Conservation (phyloP, 2,888 invertebrate genomes). For the Yponomeuta cagnagella region DNA sequence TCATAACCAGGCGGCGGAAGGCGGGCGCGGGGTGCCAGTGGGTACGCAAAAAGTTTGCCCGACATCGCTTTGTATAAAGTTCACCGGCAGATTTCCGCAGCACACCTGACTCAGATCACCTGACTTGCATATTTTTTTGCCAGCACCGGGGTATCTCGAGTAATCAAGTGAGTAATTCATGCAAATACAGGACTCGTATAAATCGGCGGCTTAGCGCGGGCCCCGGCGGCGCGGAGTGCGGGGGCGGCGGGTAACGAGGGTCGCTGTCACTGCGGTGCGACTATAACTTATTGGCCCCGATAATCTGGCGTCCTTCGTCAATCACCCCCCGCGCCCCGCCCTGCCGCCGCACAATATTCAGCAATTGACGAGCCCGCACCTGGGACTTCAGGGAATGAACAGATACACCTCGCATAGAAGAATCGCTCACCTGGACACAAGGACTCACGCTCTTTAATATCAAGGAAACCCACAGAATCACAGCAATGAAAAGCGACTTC, state of each 20-base stretch:
- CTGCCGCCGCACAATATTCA: neutral
- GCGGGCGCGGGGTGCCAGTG: neutral
- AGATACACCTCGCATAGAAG: neutral
- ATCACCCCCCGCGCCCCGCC: neutral
- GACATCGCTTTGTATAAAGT: neutral
- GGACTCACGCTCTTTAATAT: no score
- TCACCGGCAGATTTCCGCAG: neutral
- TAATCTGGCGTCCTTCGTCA: slow-evolving; percentile 7
- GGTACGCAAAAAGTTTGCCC: slow-evolving; percentile 2
- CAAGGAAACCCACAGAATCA: no score
- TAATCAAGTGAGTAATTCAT: neutral
- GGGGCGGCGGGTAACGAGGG: neutral
- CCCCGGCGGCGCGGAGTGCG: neutral
- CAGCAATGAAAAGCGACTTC: neutral
- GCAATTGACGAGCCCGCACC: neutral
- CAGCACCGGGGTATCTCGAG: neutral
- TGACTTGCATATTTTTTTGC: slow-evolving; percentile 1
- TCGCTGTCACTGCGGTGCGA: neutral
- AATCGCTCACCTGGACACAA: neutral
- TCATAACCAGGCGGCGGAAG: neutral
- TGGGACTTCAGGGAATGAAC: neutral
- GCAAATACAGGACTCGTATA: slow-evolving; percentile 1
- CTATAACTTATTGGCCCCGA: slow-evolving; percentile 9
- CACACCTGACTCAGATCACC: neutral
- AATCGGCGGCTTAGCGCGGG: neutral